phyloP scores from a whole-genome alignment of 1,140 invertebrate genomes.

The Euura lappo region DNA sequence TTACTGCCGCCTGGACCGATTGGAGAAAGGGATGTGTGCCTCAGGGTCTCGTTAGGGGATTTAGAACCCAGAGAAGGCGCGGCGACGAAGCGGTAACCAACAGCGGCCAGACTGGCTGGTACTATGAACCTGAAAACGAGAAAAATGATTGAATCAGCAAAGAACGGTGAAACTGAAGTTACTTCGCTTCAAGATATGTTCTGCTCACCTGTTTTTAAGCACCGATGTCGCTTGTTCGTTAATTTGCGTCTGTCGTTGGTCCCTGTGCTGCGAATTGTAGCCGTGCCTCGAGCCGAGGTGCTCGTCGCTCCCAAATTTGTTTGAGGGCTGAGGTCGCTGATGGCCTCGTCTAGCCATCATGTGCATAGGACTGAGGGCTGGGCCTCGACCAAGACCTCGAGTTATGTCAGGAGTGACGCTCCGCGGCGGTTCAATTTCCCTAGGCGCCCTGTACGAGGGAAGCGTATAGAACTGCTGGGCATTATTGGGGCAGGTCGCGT shows the following conservation, averaged over 20 bases:
- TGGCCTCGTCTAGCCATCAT: slow-evolving; percentile 46
- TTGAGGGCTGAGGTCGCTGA: slow-evolving; percentile 19
- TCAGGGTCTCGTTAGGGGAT: slow-evolving; percentile 29
- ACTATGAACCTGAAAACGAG: slow-evolving; percentile 43
- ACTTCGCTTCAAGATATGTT: too few species aligned
- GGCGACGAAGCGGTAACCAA: slow-evolving; percentile 55
- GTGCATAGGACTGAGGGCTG: slow-evolving; percentile 44
- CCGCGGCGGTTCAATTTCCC: slow-evolving; percentile 55
- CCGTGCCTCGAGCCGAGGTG: too few species aligned
- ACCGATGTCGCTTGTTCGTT: not conserved
- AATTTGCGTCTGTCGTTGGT: too few species aligned
- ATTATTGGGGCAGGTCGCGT: slow-evolving; percentile 28
- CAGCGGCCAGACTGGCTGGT: slow-evolving; percentile 45
- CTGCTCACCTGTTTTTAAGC: not conserved
- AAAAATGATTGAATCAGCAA: too few species aligned
- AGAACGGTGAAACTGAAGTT: too few species aligned
- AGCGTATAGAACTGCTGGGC: slow-evolving; percentile 52
- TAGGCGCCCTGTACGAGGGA: slow-evolving; percentile 44
- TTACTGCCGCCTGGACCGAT: slow-evolving; percentile 41
- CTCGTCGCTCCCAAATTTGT: too few species aligned
- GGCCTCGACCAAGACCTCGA: slow-evolving; percentile 51
- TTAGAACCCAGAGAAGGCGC: slow-evolving; percentile 37
- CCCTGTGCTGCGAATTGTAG: too few species aligned
- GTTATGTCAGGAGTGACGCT: slow-evolving; percentile 66
- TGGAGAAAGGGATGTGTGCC: slow-evolving; percentile 46